Conservation (phyloP, 53 echinoderm and acorn worm genomes). For the Mesocentrotus franciscanus region DNA sequence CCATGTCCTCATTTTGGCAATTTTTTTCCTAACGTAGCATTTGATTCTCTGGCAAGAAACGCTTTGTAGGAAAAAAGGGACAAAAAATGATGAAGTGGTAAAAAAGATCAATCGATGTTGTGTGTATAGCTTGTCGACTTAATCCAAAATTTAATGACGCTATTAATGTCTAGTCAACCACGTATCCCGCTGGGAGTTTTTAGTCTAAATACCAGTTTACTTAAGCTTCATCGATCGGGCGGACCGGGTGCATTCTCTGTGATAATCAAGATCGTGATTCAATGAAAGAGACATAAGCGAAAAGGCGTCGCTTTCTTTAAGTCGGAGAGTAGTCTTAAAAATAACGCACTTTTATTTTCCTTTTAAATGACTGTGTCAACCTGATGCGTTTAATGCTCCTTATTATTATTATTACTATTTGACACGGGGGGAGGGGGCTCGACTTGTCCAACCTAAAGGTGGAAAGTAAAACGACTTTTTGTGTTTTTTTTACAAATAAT, state of each 20-base stretch:
- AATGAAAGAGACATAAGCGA: neutral
- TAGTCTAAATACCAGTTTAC: neutral
- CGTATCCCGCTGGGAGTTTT: slow-evolving; percentile 23
- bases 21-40: too few species aligned
- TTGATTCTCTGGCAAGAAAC: too few species aligned
- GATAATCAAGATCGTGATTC: neutral
- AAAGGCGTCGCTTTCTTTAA: neutral
- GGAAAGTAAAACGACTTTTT: too few species aligned
- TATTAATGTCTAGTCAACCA: slow-evolving; percentile 32
- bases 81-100: neutral
- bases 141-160: slow-evolving; percentile 10
- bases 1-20: too few species aligned
- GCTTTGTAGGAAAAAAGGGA: too few species aligned
- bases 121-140: slow-evolving; percentile 1
- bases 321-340: neutral
- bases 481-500: too few species aligned
- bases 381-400: too few species aligned
- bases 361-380: too few species aligned
- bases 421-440: too few species aligned
- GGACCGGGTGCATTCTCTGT: neutral
- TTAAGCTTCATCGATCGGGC: slow-evolving; percentile 21
- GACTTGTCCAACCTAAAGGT: too few species aligned
- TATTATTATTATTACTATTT: too few species aligned
- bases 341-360: too few species aligned
- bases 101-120: neutral